Conservation (phyloP, 2,113 vertebrate genomes). For the Sylvilagus bachmani region DNA sequence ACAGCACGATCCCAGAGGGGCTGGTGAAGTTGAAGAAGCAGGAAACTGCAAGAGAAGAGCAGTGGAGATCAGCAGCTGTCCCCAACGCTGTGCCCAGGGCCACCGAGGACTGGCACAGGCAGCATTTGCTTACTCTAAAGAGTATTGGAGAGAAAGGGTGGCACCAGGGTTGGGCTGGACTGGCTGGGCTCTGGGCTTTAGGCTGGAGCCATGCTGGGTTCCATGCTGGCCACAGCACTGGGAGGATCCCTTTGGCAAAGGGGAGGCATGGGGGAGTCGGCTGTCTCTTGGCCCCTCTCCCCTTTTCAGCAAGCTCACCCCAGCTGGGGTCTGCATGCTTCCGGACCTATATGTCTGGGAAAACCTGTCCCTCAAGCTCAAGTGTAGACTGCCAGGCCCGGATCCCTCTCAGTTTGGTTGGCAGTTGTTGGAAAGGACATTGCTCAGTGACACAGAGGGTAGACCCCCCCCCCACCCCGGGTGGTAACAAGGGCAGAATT, state of each 20-base stretch:
- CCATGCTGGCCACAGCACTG: not conserved
- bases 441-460: not conserved
- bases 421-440: not conserved
- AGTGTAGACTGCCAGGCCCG: not conserved
- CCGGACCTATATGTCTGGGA: not conserved
- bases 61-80: constrained; percentile 37
- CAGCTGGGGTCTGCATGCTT: not conserved
- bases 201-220: not conserved
- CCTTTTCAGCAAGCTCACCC: not conserved
- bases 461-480: not conserved
- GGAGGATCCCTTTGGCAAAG: not conserved
- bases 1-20: constrained; percentile 95
- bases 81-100: not conserved
- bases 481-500: not conserved
- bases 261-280: fast-evolving
- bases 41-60: constrained; percentile 92
- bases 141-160: not conserved
- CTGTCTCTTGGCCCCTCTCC: not conserved
- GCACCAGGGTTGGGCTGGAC: not conserved
- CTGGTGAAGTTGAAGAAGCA: constrained; percentile 99
- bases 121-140: not conserved
- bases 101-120: not conserved
- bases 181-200: constrained; percentile 41
- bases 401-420: not conserved
- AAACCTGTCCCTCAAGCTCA: not conserved